Conservation (phyloP, 1,140 invertebrate species). For the Augochlora pura region DNA sequence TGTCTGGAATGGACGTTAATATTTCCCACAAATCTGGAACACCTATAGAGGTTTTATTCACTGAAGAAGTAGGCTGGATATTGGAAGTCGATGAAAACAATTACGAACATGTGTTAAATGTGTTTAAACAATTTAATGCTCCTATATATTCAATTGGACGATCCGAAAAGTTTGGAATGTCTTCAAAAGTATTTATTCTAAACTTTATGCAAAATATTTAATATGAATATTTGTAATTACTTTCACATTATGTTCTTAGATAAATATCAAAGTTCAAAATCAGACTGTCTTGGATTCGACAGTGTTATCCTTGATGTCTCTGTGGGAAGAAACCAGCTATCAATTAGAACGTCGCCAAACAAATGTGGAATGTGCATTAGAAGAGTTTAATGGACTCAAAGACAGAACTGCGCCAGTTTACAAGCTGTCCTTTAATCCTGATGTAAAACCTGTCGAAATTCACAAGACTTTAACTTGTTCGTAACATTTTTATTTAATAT, state of each 20-base stretch:
- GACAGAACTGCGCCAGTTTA: conserved; percentile 84
- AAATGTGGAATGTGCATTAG: conserved; percentile 87
- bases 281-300: conserved; percentile 83
- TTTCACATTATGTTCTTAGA: conserved; percentile 69
- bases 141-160: conserved; percentile 88
- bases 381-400: conserved; percentile 86
- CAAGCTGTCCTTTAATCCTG: conserved; percentile 86
- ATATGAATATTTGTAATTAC: not conserved
- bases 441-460: conserved; percentile 74
- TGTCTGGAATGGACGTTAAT: conserved; percentile 89
- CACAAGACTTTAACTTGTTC: conserved; percentile 65
- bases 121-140: conserved; percentile 83
- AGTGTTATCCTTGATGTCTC: conserved; percentile 85
- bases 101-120: conserved; percentile 82
- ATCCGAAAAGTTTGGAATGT: conserved; percentile 84
- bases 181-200: conserved; percentile 79
- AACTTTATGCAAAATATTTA: conserved; percentile 32
- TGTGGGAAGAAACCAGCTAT: conserved; percentile 98
- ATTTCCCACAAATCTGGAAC: conserved; percentile 81
- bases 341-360: conserved; percentile 92
- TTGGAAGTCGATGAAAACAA: conserved; percentile 87
- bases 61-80: conserved; percentile 96
- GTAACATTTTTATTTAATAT: conserved; percentile 29
- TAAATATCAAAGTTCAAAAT: conserved; percentile 83
- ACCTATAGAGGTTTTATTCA: conserved; percentile 88